Conservation (phyloP, 2,113 vertebrate species). For the Tilapia sparmanii region DNA sequence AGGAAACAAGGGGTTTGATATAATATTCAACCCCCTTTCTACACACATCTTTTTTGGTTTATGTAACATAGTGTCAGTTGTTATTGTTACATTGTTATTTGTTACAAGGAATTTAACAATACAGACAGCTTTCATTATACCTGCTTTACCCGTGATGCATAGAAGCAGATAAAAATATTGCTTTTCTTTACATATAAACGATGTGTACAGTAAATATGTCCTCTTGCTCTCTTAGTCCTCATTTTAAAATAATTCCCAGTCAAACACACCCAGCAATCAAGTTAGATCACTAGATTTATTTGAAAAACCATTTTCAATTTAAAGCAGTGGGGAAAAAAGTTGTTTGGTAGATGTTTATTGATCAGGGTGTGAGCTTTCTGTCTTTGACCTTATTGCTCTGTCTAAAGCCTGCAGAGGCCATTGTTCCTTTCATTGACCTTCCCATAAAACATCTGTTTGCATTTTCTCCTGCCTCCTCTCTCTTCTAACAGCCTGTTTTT, state of each 20-base stretch:
- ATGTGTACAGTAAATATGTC: neutral
- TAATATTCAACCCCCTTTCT: neutral
- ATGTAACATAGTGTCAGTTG: neutral
- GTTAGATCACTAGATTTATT: neutral
- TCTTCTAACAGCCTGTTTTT: constrained; percentile 10
- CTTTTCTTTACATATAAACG: neutral
- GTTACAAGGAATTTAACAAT: neutral
- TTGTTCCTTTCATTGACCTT: constrained; percentile 26
- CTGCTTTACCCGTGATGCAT: neutral
- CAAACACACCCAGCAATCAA: neutral
- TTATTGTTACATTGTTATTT: neutral
- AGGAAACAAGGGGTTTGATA: neutral
- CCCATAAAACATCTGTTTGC: constrained; percentile 27
- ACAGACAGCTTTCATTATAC: neutral
- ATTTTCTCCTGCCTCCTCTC: constrained; percentile 6
- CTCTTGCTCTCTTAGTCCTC: neutral
- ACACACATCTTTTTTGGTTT: neutral
- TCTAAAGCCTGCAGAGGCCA: neutral
- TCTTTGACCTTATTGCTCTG: constrained; percentile 8
- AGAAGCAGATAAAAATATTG: neutral
- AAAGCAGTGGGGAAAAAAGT: neutral
- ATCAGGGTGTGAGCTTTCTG: neutral
- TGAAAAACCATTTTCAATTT: neutral
- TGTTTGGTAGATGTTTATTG: neutral
- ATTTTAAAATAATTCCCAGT: neutral